These are phyloP conservation scores for Ophioninae sp. DNA, from an alignment of 2,888 invertebrate species.

Conservation along the genomic window DNA sequence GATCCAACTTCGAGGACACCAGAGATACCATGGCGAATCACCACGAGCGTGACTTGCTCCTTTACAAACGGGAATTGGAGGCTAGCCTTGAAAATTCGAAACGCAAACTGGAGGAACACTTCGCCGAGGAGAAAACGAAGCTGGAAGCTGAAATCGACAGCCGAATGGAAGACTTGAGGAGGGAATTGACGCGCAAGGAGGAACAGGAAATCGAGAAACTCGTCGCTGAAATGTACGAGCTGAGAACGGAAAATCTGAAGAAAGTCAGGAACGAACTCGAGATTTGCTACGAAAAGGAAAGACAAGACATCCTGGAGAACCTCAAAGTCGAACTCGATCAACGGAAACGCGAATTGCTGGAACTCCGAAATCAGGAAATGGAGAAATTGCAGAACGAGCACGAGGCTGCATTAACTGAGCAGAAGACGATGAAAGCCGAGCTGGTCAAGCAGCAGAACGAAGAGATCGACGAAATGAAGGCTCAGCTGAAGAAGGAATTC, in stretches of 20 bases:
- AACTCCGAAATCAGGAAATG: slow-evolving; percentile 82
- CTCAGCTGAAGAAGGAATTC: slow-evolving; percentile 79
- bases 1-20: slow-evolving; percentile 77
- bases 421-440: slow-evolving; percentile 74
- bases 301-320: slow-evolving; percentile 80
- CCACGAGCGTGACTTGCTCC: slow-evolving; percentile 82
- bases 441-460: slow-evolving; percentile 81
- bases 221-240: slow-evolving; percentile 74
- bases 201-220: slow-evolving; percentile 74
- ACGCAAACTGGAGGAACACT: slow-evolving; percentile 78
- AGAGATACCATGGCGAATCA: slow-evolving; percentile 73
- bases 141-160: slow-evolving; percentile 81
- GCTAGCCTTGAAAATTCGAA: slow-evolving; percentile 80
- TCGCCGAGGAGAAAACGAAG: slow-evolving; percentile 80
- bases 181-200: slow-evolving; percentile 81
- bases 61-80: slow-evolving; percentile 83
- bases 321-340: slow-evolving; percentile 82
- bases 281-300: slow-evolving; percentile 79
- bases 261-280: slow-evolving; percentile 77
- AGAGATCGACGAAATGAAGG: slow-evolving; percentile 84
- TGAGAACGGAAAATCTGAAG: slow-evolving; percentile 72
- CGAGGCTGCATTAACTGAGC: slow-evolving; percentile 79
- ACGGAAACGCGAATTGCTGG: slow-evolving; percentile 80
- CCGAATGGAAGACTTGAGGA: slow-evolving; percentile 81
- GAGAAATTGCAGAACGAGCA: slow-evolving; percentile 83